Base-by-base conservation (phyloP, 2,797 vertebrate genomes). In the Heteromormyrus szaboi region DNA sequence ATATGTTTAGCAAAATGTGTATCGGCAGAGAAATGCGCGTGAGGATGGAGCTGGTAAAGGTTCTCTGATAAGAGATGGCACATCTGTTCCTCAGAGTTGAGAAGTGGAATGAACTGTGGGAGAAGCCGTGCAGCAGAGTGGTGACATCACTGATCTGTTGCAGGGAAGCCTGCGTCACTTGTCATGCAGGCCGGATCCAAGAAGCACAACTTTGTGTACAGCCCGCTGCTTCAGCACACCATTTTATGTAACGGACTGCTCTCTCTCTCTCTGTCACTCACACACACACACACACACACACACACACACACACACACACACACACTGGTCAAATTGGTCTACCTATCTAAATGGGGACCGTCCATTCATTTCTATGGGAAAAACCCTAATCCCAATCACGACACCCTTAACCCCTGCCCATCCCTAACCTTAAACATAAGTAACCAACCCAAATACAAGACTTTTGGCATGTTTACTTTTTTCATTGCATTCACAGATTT, bases 121-220 rank as follows among this genome's bases (percentile, higher is more conserved):
- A 50, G 33, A 81, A 33, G 8, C 44, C 50, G 14, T 88, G 65
- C 87, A 50, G 17, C 62, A 11, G 62, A 65, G 25, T 33, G 68
- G 62, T 22, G 87, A 81, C 51, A 22, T 59, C 54, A 59, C 72
- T 19, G 5, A 44, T 53, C 87, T 56, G 72, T 88, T 88, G 87
- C 87, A 81, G 87, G 51, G 41, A 79, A 33, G 87, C 50, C 76
- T 88, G 76, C 87, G 76, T 88, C 87, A 88, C 76, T 83, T 79
- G 17, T 46, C 51, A 53, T 54, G 72, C 72, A 79, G 50, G 72
- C 87, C 48, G 46, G 50, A 88, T 41, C 2, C 22, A 11, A 85
- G 22, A 51, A 46, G 46, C 81, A 17, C 81, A 51, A 85, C 81
- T 85, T 51, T 50, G 81, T 84, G 72, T 81, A 12, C 22, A 85